Evolutionary conservation across 2,113 vertebrate genomes (phyloP), one percentile per base, ranked within the genome.

Genomic region (Cololabis saira): DNA sequence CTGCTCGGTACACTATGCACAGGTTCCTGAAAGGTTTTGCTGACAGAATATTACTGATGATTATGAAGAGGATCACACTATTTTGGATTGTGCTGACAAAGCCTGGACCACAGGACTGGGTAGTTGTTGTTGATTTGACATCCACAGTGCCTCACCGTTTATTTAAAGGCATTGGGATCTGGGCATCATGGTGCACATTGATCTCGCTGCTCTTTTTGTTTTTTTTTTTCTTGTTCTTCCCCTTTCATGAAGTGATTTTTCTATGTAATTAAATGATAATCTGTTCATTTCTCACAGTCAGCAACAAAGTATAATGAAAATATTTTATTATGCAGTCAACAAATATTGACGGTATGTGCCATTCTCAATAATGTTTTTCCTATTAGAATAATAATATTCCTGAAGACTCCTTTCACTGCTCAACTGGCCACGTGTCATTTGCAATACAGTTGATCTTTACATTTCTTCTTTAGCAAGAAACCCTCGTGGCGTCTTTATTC

Each of bases 111-210:
- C 68, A 73, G 64, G 76, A 51, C 33, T 50, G 60, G 61, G 50
- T 62, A 49, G 10, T 13, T 57, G 48, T 71, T 3, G 1, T 62
- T 70, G 51, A 78, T 74, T 58, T 74, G 61, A 81, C 67, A 58
- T 82, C 81, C 84, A 86, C 88, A 87, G 91, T 93, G 91, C 91
- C 92, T 93, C 82, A 69, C 45, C 61, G 70, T 83, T 88, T 78
- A 62, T 83, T 51, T 33, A 59, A 68, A 5, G 49, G 61, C 42
- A 44, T 71, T 57, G 58, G 66, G 19, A 60, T 83, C 58, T 67
- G 63, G 47, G 73, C 65, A 67, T 84, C 59, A 41, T 14, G 62
- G 61, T 78, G 64, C 41, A 30, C 37, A 64, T 73, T 41, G 57
- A 70, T 76, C 78, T 37, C 74, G 33, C 33, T 37, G 33, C 3